Conservation (phyloP, 1,140 invertebrate genomes). For the Cydia pomonella region DNA sequence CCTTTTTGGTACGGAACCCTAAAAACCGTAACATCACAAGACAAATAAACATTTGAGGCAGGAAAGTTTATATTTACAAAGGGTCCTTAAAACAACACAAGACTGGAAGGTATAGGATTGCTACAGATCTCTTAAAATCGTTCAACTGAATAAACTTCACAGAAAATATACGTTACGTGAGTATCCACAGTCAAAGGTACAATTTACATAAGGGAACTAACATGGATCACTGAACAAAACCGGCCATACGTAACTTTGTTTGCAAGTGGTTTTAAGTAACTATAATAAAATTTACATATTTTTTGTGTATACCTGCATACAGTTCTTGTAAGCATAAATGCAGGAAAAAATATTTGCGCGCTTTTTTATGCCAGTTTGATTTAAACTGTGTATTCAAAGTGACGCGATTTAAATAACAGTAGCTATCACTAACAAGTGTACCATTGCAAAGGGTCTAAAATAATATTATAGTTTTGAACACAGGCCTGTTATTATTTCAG, state of each 20-base stretch:
- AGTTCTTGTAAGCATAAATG: too few relatives aligned
- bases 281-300: not conserved
- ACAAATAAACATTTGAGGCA: slow-evolving; percentile 18
- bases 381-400: too few relatives aligned
- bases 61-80: slow-evolving; percentile 11
- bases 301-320: not conserved
- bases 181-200: not conserved
- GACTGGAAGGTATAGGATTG: slow-evolving; percentile 8
- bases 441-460: not conserved
- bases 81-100: not conserved
- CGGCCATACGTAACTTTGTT: not conserved
- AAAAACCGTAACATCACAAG: not conserved
- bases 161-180: not conserved
- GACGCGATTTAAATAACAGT: not conserved
- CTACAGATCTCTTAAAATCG: slow-evolving; percentile 5
- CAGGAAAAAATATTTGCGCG: too few relatives aligned
- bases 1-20: too few relatives aligned
- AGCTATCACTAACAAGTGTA: not conserved
- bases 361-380: too few relatives aligned
- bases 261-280: not conserved
- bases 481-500: slow-evolving; percentile 9
- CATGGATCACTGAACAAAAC: slow-evolving; percentile 12
- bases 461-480: slow-evolving; percentile 15
- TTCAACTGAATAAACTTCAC: slow-evolving; percentile 20
- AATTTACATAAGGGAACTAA: slow-evolving; percentile 13